A percentile compares a stretch with the other conserved stretches of the same genome.
phyloP scores from a whole-genome alignment of 2,797 vertebrate species.

The Rhyacichthys aspro region DNA sequence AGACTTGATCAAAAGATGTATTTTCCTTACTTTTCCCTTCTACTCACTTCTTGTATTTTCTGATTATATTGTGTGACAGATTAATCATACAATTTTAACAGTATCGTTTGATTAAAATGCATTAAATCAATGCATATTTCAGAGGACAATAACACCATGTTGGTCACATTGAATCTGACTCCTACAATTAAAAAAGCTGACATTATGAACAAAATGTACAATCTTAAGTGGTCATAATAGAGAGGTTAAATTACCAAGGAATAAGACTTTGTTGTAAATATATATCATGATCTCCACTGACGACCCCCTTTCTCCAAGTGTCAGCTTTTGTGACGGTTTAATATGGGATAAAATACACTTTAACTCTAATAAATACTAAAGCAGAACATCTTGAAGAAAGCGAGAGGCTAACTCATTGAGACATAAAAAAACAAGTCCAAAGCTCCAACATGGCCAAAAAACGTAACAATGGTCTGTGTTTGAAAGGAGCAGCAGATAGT shows the following conservation, averaged over 20 bases:
- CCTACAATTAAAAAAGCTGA: not conserved
- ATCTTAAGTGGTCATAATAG: too few species aligned
- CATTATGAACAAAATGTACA: constrained; percentile 1
- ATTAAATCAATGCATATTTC: not conserved
- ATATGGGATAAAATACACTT: not conserved
- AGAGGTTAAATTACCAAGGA: not conserved
- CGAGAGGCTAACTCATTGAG: too few species aligned
- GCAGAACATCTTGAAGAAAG: too few species aligned
- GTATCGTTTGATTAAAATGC: too few species aligned
- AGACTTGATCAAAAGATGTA: too few species aligned
- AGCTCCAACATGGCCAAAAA: not conserved
- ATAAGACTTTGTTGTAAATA: not conserved
- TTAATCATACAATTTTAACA: too few species aligned
- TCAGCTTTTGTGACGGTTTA: not conserved
- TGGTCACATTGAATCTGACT: not conserved
- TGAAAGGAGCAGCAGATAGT: constrained; percentile 10
- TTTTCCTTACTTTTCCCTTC: too few species aligned
- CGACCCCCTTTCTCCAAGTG: not conserved
- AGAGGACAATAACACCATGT: not conserved
- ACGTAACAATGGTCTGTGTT: not conserved
- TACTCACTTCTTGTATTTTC: too few species aligned
- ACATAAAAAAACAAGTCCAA: not conserved
- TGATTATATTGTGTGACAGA: too few species aligned
- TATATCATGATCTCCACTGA: not conserved
- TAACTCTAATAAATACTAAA: too few species aligned